Evolutionary conservation across 2,888 invertebrate genomes (phyloP).

Genomic region (Chrysina gloriosa): DNA sequence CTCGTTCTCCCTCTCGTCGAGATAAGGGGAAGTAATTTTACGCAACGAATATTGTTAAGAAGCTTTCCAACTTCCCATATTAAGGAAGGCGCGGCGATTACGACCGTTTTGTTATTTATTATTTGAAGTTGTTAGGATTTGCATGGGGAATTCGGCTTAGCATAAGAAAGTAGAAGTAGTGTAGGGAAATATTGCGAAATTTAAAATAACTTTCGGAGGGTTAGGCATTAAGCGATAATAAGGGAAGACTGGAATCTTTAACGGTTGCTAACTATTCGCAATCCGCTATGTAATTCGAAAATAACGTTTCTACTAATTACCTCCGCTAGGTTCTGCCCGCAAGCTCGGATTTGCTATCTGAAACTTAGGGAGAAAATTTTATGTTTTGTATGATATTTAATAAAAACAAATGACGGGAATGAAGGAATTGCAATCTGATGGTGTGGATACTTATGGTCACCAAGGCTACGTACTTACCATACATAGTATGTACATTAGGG

Average conservation of each 20-base stretch:
- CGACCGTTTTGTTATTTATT: slow-evolving; percentile 35
- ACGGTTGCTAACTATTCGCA: slow-evolving; percentile 21
- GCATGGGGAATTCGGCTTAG: slow-evolving; percentile 23
- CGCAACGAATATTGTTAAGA: slow-evolving; percentile 28
- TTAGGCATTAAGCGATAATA: slow-evolving; percentile 20
- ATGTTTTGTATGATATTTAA: no score
- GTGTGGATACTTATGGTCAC: no score
- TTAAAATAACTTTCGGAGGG: slow-evolving; percentile 1
- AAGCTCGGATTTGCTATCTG: no score
- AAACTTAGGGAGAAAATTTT: no score
- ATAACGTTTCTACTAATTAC: slow-evolving; percentile 23
- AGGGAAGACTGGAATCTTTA: not conserved
- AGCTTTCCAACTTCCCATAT: slow-evolving; percentile 33
- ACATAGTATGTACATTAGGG: no score
- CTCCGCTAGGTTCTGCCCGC: not conserved
- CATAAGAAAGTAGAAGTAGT: slow-evolving; percentile 2
- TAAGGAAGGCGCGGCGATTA: slow-evolving; percentile 24
- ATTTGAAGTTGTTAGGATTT: slow-evolving; percentile 27
- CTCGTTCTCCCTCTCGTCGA: not conserved
- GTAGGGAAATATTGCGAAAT: not conserved
- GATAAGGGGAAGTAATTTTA: slow-evolving; percentile 17
- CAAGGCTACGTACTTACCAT: no score
- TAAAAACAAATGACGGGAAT: no score
- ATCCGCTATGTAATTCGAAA: slow-evolving; percentile 28
- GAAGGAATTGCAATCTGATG: no score